A percentile compares a stretch with the other conserved stretches of the same genome.
Conservation (phyloP, 2,113 vertebrate species). For the Myotis davidii region DNA sequence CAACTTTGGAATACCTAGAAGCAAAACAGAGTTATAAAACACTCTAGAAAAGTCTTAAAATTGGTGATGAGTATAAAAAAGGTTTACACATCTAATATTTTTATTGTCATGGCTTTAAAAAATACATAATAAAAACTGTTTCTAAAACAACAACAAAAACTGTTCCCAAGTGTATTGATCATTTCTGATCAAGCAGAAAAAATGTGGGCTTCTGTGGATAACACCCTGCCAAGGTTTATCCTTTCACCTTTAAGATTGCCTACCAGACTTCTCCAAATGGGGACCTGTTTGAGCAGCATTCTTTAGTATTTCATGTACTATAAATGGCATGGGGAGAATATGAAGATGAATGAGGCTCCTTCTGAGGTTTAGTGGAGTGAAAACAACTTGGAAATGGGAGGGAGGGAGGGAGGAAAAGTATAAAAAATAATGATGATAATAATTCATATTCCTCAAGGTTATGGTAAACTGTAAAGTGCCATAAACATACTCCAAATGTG, state of each 20-base stretch:
- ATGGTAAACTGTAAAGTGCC: background rate
- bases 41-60: background rate
- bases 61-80: background rate
- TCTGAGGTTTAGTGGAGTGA: background rate
- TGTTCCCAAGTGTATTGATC: background rate
- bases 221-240: background rate
- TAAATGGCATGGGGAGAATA: background rate
- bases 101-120: background rate
- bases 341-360: background rate
- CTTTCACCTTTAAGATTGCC: background rate
- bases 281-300: no score
- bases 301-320: background rate
- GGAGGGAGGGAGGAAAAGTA: background rate
- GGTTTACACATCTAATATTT: background rate
- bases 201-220: background rate
- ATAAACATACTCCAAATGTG: background rate
- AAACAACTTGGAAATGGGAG: background rate
- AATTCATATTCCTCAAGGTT: background rate
- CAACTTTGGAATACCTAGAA: conserved; percentile 92
- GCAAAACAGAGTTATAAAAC: conserved; percentile 25
- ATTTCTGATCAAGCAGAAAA: background rate
- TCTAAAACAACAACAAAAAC: background rate
- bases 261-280: background rate
- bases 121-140: background rate
- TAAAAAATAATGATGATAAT: background rate